Percentiles rank a stretch among this genome's conserved stretches.
Evolutionary conservation across 1,140 invertebrate genomes (phyloP).

Genomic region (Elymnias hypermnestra): DNA sequence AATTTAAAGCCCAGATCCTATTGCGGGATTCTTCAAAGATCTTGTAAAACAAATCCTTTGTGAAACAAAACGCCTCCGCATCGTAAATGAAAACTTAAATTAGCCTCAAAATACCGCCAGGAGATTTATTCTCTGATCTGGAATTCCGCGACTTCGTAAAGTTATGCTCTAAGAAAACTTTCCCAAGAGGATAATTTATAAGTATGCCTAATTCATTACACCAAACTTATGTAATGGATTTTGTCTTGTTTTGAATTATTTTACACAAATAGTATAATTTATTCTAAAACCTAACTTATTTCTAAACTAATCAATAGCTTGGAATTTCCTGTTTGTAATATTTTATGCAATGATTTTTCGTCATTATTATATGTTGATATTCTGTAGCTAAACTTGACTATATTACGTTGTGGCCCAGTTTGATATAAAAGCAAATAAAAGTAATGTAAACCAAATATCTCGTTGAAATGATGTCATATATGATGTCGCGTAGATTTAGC

Average conservation of each 20-base stretch:
- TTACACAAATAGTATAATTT: no score
- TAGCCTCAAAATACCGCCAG: constrained; percentile 32
- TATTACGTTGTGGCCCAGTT: no score
- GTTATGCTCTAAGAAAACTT: constrained; percentile 21
- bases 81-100: constrained; percentile 54
- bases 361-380: no score
- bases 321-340: no score
- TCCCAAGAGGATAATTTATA: constrained; percentile 16
- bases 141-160: constrained; percentile 18
- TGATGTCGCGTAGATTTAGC: background rate
- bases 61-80: constrained; percentile 35
- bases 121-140: constrained; percentile 28
- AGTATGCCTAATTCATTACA: constrained; percentile 12
- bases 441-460: no score
- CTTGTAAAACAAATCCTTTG: constrained; percentile 53
- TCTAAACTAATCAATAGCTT: no score
- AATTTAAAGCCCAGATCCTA: constrained; percentile 1
- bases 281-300: no score
- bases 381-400: no score
- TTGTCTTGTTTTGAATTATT: no score
- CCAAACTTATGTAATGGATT: background rate
- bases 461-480: background rate
- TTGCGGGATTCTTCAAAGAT: constrained; percentile 33
- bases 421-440: no score
- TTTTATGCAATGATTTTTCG: no score